Conservation (phyloP, 2,888 invertebrate genomes). For the Pristionchus mayeri region DNA sequence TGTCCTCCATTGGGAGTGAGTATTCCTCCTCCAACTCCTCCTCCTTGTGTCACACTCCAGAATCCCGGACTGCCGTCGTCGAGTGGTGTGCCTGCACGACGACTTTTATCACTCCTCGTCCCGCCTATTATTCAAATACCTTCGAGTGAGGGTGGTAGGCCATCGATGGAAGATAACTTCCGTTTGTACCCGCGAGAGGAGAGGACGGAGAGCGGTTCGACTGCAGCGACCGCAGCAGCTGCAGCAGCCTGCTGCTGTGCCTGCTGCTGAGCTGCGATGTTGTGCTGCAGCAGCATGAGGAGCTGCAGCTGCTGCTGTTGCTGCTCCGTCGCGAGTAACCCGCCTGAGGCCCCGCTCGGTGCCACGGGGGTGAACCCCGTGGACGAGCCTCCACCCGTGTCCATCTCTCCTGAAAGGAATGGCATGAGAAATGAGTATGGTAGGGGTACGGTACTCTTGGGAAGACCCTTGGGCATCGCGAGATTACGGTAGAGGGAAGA, state of each 20-base stretch:
- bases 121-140: neutral
- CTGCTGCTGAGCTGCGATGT: constrained; percentile 26
- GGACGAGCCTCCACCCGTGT: constrained; percentile 1
- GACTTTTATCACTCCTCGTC: neutral
- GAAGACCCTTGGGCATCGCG: neutral
- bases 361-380: constrained; percentile 19
- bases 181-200: constrained; percentile 47
- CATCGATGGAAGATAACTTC: constrained; percentile 44
- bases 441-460: neutral
- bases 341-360: neutral
- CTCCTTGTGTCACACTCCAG: neutral
- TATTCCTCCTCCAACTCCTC: neutral
- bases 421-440: neutral
- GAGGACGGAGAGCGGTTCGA: neutral
- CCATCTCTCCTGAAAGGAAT: constrained; percentile 47
- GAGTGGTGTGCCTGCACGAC: constrained; percentile 27
- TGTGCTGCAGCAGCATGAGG: constrained; percentile 38
- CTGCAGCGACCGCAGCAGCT: neutral
- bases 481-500: constrained; percentile 2
- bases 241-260: neutral
- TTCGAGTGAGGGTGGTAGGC: constrained; percentile 21
- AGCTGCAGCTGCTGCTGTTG: constrained; percentile 37
- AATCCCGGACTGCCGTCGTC: constrained; percentile 35
- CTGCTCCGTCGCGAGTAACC: neutral
- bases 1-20: constrained; percentile 15